Evolutionary conservation across 1,140 invertebrate genomes (phyloP), one percentile per base, ranked within the genome.

Genomic region (Drosophila obscura): DNA sequence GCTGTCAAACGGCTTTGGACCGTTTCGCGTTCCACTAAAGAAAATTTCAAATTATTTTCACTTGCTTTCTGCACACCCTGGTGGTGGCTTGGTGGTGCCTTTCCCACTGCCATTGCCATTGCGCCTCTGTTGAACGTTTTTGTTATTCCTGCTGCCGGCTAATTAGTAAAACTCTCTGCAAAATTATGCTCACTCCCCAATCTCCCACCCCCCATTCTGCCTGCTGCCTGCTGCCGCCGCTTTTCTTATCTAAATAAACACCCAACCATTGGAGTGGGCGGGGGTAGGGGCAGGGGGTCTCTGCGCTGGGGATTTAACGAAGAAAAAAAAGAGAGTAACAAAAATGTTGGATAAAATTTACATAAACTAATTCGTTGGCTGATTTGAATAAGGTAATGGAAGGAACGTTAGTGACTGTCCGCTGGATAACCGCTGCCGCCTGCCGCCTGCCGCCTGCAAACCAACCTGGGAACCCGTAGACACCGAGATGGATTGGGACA

Each of bases 301-400:
- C n/a, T 9, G 22, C 26, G 28, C 19, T 68, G 49, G 19, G 35
- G 31, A 13, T 52, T 35, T 39, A 39, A 39, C 35, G 4, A 13
- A 39, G n/a, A 13, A 28, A 28, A 28, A 7, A 39, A 11, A 24
- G 22, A 61, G 15, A 35, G 49, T 13, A 45, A 41, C 64, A 58
- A 67, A 59, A 39, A 39, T 39, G 26, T 53, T 50, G 45, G 65
- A 75, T 73, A 73, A 80, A 87, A 87, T 87, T 87, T 88, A 75
- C 83, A 87, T 88, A 87, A 88, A 88, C 83, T 88, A 88, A 88
- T 88, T 88, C 80, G 58, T 65, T 88, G 75, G 83, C 84, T 89
- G 80, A 88, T 88, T 88, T 88, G 84, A 88, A 88, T 88, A 88
- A 88, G 80, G 76, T 84, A 88, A 88, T 89, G 64, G 73, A 31